phyloP scores from a whole-genome alignment of 2,113 vertebrate species.

The Cathartes aura region DNA sequence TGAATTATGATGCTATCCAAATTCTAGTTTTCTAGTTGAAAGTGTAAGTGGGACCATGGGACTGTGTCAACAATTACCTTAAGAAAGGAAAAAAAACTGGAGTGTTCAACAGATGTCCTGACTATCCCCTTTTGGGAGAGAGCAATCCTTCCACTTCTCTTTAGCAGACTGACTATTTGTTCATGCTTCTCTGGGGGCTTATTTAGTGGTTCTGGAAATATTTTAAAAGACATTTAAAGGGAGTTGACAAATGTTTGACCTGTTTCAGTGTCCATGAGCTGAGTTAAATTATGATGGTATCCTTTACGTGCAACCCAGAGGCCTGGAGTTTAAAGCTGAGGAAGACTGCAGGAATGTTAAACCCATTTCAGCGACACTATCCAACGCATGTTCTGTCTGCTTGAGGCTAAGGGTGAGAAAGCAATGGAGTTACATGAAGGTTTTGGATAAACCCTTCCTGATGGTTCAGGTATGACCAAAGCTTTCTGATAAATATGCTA shows the following conservation, averaged over 20 bases:
- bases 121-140: conserved; percentile 13
- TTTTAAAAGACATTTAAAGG: conserved; percentile 55
- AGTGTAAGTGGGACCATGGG: neutral
- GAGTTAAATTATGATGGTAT: conserved; percentile 52
- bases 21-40: conserved; percentile 54
- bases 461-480: neutral
- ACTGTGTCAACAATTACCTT: conserved; percentile 54
- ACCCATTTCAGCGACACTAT: conserved; percentile 40
- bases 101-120: conserved; percentile 67
- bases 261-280: neutral
- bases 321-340: conserved; percentile 18
- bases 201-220: conserved; percentile 55
- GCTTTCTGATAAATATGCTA: neutral
- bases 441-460: neutral
- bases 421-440: neutral
- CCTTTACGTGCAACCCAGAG: neutral
- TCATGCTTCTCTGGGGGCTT: conserved; percentile 49
- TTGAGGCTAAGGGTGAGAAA: neutral
- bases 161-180: conserved; percentile 44
- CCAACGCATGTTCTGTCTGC: neutral
- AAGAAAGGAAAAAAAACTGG: conserved; percentile 4
- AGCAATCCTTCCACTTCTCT: conserved; percentile 51
- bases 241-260: conserved; percentile 56
- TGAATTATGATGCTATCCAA: conserved; percentile 42
- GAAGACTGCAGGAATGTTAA: conserved; percentile 39